Base-by-base conservation (phyloP, 2,888 invertebrate genomes). In the Drosophila mimetica region DNA sequence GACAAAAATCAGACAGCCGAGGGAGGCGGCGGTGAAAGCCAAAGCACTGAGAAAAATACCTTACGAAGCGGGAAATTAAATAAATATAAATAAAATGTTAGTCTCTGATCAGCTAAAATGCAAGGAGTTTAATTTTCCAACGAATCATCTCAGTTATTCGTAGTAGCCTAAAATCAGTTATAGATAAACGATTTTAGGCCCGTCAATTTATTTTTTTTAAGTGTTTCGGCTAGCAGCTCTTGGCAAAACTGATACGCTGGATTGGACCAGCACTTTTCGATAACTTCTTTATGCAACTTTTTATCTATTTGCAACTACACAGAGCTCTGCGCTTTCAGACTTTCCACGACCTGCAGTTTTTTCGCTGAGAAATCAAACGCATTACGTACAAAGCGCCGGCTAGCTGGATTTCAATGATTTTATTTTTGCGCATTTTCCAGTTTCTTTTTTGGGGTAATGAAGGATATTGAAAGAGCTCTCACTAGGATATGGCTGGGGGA, bases 401-500 rank as follows among this genome's bases (percentile, higher is more conserved):
- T 20, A 71, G 75, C 75, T 69, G 70, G 71, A 71, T 87, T 79
- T 79, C 86, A 83, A 86, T 88, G 85, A 85, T 85, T 88, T 86
- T 83, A 83, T 83, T 85, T 82, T 79, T 77, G 84, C 78, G 82
- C 82, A 86, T 86, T 76, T 82, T 71, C 70, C 81, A 74, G 73
- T 73, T 77, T 36, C 63, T 55, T 69, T 46, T 69, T 53, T 60
- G 60, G 69, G 86, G 75, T 82, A 82, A 82, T 82, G 84, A 86
- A 86, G 86, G 85, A 86, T 82, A 86, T 82, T 86, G 84, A 81
- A 86, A 81, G 84, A 81, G 86, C 84, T 76, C 76, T 73, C 66
- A 25, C 65, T 16, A 34, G 28, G 65, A 28, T 13, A 34, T 20
- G 20, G 51, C 11, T 28, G 64, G 41, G 37, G 51, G 25, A 25